Conservation (phyloP, 2,797 vertebrate genomes). For the Artibeus lituratus region DNA sequence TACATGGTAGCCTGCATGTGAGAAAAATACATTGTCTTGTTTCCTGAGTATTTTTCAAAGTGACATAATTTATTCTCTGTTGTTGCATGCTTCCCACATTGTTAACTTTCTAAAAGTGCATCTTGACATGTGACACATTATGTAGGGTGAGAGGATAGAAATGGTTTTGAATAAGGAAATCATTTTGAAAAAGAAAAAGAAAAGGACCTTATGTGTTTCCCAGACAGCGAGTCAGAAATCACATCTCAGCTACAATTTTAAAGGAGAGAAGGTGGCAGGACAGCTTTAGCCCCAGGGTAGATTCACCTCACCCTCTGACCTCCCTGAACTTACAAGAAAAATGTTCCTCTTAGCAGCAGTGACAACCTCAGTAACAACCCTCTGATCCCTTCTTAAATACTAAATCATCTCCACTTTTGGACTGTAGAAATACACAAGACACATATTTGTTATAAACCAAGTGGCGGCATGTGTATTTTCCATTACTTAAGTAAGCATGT, state of each 20-base stretch:
- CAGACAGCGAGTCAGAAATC: background rate
- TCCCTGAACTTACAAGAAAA: background rate
- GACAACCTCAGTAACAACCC: background rate
- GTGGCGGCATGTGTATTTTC: background rate
- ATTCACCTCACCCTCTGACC: fast-evolving
- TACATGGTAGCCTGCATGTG: background rate
- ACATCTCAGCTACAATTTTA: background rate
- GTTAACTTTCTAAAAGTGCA: background rate
- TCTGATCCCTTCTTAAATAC: background rate
- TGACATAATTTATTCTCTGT: background rate
- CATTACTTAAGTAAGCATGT: background rate
- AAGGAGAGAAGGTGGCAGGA: background rate
- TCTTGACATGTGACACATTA: background rate
- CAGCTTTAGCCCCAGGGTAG: background rate
- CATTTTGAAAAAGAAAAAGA: background rate
- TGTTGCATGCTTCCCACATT: background rate
- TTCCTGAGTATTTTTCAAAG: background rate
- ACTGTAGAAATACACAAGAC: background rate
- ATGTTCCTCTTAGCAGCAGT: background rate
- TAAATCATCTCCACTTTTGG: background rate
- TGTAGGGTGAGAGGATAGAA: background rate
- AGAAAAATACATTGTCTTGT: background rate
- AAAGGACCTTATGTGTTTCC: background rate
- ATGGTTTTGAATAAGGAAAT: background rate
- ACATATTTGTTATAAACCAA: background rate